Evolutionary conservation across 2,113 vertebrate species (phyloP), one percentile per base, ranked within the genome.

Genomic region (Dasyurus viverrinus): DNA sequence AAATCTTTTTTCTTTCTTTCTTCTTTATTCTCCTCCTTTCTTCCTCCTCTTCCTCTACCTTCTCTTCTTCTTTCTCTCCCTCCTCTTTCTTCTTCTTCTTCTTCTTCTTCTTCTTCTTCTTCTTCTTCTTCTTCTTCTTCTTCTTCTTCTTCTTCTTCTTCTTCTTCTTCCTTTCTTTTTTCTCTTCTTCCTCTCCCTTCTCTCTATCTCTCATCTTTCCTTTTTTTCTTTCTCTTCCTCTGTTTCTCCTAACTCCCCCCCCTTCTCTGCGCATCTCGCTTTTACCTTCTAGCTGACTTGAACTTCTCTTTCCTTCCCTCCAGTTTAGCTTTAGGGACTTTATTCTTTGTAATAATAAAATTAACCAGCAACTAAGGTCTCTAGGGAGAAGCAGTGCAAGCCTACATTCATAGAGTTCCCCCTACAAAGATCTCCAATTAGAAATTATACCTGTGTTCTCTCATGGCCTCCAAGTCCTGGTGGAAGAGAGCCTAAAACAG

Each of bases 271-370:
- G 3, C 23, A 54, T 27, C 23, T 42, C 53, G 23, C 46, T 57
- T 91, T 90, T 30, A 1, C 0, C 24, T 57, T 36, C 26, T 55
- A 19, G 2, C 52, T n/a, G 42, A 25, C 23, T 54, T 84, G 36
- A 84, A n/a, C 22, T 91, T 57, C 1, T 91, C 46, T 54, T 93
- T 47, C 48, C 57, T 57, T 84, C 89, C 47, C 60, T 92, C 14
- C 27, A 23, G 8, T 91, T 89, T 96, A 95, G 30, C 23, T 95
- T 94, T 90, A 8, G 1, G 30, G 50, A 23, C 57, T 94, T 55
- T 54, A 47, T 47, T 94, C 36, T 54, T 90, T 90, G 60, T 90
- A 89, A 2, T 30, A 76, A 91, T 94, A 95, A 89, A n/a, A 36
- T 53, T 92, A 92, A 42, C 1, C 24, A 90, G 90, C 96, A 16